Evolutionary conservation across 2,113 vertebrate species (phyloP).

Genomic region (Lagopus leucura): DNA sequence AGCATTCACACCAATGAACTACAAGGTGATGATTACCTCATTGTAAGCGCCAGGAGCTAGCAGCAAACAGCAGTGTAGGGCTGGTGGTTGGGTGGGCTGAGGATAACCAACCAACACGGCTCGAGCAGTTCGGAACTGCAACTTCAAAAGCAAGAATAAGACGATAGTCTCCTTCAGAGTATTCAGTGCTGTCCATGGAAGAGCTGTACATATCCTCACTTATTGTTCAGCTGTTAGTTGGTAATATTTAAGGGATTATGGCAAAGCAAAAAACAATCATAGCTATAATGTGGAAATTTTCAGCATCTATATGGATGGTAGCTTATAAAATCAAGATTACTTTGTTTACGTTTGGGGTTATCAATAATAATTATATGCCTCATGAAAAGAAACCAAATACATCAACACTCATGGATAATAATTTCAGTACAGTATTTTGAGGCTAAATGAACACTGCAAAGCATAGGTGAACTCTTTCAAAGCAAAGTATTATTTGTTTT

Average conservation of each 20-base stretch:
- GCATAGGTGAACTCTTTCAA: slow-evolving; percentile 28
- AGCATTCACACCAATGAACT: slow-evolving; percentile 62
- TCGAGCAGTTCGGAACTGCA: not conserved
- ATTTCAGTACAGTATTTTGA: slow-evolving; percentile 34
- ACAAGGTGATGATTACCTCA: slow-evolving; percentile 72
- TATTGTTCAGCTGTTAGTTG: slow-evolving; percentile 34
- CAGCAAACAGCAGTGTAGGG: not conserved
- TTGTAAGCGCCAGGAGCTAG: slow-evolving; percentile 37
- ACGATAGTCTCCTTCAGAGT: not conserved
- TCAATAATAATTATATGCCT: slow-evolving; percentile 43
- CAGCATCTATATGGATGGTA: not conserved
- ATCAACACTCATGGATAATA: not conserved
- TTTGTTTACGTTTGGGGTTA: slow-evolving; percentile 40
- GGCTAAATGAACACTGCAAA: slow-evolving; percentile 44
- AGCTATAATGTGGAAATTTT: slow-evolving; percentile 18
- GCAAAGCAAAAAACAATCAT: slow-evolving; percentile 19
- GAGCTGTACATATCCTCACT: not conserved
- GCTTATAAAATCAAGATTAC: slow-evolving; percentile 48
- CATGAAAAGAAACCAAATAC: not conserved
- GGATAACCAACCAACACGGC: not conserved
- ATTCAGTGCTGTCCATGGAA: not conserved
- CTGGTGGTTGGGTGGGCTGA: slow-evolving; percentile 3
- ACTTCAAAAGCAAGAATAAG: not conserved
- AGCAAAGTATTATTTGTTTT: not conserved
- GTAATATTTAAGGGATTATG: slow-evolving; percentile 34